phyloP scores from a whole-genome alignment of 2,797 vertebrate species.

The Alosa sapidissima region DNA sequence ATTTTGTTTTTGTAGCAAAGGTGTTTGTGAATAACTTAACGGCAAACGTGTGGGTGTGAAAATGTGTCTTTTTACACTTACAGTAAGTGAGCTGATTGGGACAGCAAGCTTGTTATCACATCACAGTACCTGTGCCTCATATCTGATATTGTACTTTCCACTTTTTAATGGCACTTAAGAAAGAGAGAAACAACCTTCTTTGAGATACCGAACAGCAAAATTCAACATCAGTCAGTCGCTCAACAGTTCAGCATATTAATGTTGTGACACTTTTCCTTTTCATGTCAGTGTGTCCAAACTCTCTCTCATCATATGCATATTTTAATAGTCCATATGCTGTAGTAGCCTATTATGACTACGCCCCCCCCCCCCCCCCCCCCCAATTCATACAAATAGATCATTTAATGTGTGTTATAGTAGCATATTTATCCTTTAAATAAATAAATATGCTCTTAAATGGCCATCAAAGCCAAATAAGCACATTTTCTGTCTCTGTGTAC shows the following conservation, averaged over 20 bases:
- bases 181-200: background rate
- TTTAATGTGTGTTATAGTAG: background rate
- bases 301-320: background rate
- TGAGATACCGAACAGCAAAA: background rate
- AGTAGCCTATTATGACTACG: background rate
- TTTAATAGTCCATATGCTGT: background rate
- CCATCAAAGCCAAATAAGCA: background rate
- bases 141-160: background rate
- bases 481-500: background rate
- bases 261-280: background rate
- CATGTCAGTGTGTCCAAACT: background rate
- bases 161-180: background rate
- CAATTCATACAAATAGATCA: background rate
- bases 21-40: background rate
- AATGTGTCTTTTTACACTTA: background rate
- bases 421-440: background rate
- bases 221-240: background rate
- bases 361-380: background rate
- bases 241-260: background rate
- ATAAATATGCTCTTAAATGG: too few relatives aligned
- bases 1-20: background rate
- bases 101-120: background rate
- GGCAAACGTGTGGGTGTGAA: background rate
- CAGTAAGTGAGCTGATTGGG: background rate
- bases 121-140: background rate